Percentiles rank a stretch among this genome's conserved stretches.
These are phyloP conservation scores for Tympanoctomys barrerae DNA, from an alignment of 2,797 vertebrate species.

Conservation along the genomic window DNA sequence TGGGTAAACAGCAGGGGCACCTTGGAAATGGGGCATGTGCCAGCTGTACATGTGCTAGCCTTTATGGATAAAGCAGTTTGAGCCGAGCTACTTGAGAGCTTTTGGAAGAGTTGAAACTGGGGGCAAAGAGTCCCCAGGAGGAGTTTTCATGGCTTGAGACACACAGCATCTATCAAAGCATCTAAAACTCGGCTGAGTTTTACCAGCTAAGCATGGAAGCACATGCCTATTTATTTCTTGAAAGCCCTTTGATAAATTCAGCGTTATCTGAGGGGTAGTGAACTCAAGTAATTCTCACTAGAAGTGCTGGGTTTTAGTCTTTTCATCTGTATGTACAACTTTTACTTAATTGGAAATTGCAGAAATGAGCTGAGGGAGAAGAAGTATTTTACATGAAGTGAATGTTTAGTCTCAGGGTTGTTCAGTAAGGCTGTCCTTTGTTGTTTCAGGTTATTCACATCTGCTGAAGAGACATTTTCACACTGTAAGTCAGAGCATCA, in stretches of 20 bases:
- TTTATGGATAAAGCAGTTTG: conserved; percentile 40
- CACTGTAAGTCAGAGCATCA: conserved; percentile 93
- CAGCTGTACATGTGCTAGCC: background rate
- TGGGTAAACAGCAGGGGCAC: background rate
- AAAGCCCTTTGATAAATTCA: conserved; percentile 36
- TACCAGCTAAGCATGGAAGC: no score
- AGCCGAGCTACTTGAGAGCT: conserved; percentile 23
- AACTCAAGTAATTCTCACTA: conserved; percentile 26
- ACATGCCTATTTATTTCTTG: background rate
- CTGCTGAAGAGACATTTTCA: conserved; percentile 90
- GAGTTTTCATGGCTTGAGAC: conserved; percentile 25
- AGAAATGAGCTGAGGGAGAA: background rate
- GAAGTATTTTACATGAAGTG: background rate
- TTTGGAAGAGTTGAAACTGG: background rate
- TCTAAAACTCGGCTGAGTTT: no score
- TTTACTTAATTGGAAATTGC: conserved; percentile 36
- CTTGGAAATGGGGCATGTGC: conserved; percentile 14
- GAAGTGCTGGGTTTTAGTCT: background rate
- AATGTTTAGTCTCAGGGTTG: background rate
- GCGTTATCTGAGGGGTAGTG: background rate
- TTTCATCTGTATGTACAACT: background rate
- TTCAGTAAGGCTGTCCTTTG: background rate
- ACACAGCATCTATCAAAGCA: background rate
- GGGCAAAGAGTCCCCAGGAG: background rate
- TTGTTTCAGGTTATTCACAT: conserved; percentile 88